phyloP scores from a whole-genome alignment of 2,113 vertebrate species.

The Microcebus tavaratra region DNA sequence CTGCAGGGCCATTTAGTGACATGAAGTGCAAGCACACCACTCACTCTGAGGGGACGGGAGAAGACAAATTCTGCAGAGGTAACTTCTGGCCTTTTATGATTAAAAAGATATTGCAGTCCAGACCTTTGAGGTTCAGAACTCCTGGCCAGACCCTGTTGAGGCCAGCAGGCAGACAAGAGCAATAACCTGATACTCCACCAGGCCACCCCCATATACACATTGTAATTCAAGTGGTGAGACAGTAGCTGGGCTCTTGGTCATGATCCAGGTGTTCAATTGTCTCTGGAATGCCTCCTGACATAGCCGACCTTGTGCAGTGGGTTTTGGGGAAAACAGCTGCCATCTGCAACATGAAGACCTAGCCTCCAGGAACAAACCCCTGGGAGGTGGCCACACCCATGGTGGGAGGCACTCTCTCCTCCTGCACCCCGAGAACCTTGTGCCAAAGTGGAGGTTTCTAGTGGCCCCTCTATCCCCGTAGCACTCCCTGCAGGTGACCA shows the following conservation, averaged over 20 bases:
- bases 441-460: no score
- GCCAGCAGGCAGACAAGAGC: background rate
- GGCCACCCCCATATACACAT: no score
- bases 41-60: accelerated
- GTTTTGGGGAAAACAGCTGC: no score
- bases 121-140: background rate
- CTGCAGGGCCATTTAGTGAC: background rate
- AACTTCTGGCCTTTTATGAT: accelerated
- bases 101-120: accelerated
- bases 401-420: no score
- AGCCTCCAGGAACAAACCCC: background rate
- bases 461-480: background rate
- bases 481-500: accelerated
- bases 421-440: background rate
- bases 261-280: background rate
- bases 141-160: background rate
- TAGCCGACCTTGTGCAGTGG: accelerated
- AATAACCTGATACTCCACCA: background rate
- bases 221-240: background rate
- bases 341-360: background rate
- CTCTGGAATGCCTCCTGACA: background rate
- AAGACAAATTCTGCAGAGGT: no score
- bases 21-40: accelerated
- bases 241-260: background rate
- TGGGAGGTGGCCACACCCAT: background rate